Conservation (phyloP, 2,888 invertebrate species). For the Cataglyphis cursor region DNA sequence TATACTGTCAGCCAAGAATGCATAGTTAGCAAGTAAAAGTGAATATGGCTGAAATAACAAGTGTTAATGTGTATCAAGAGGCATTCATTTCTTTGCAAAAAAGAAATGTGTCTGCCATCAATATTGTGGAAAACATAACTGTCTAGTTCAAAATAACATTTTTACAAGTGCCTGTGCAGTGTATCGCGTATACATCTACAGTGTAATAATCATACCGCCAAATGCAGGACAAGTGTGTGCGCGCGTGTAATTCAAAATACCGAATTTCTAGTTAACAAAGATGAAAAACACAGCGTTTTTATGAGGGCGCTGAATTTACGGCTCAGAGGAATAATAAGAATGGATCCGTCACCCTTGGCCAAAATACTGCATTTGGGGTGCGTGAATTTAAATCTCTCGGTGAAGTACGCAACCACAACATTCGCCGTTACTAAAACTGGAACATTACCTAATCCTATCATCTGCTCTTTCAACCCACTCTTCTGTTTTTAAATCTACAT, state of each 20-base stretch:
- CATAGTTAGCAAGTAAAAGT: constrained; percentile 61
- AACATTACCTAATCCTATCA: constrained; percentile 61
- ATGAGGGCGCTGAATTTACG: constrained; percentile 70
- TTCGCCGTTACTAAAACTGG: constrained; percentile 73
- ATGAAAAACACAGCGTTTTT: constrained; percentile 72
- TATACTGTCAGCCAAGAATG: constrained; percentile 56
- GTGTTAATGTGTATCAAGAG: constrained; percentile 76
- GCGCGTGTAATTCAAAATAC: constrained; percentile 72
- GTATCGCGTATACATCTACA: constrained; percentile 66
- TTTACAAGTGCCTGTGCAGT: constrained; percentile 73
- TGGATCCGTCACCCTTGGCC: constrained; percentile 72
- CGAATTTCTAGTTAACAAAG: constrained; percentile 70
- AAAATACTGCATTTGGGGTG: constrained; percentile 74
- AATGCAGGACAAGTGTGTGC: constrained; percentile 70
- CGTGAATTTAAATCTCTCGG: constrained; percentile 73
- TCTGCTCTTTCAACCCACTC: constrained; percentile 10
- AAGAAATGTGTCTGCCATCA: constrained; percentile 58
- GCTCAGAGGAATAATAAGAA: constrained; percentile 71
- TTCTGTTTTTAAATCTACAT: constrained; percentile 44
- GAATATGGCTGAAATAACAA: constrained; percentile 63
- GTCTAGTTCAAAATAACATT: constrained; percentile 61
- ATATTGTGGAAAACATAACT: constrained; percentile 60
- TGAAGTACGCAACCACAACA: constrained; percentile 72
- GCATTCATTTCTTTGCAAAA: constrained; percentile 58
- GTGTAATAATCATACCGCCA: constrained; percentile 68